These are phyloP conservation scores for Phoenoteleia sp. DNA, from an alignment of 2,888 invertebrate genomes.

Conservation along the genomic window DNA sequence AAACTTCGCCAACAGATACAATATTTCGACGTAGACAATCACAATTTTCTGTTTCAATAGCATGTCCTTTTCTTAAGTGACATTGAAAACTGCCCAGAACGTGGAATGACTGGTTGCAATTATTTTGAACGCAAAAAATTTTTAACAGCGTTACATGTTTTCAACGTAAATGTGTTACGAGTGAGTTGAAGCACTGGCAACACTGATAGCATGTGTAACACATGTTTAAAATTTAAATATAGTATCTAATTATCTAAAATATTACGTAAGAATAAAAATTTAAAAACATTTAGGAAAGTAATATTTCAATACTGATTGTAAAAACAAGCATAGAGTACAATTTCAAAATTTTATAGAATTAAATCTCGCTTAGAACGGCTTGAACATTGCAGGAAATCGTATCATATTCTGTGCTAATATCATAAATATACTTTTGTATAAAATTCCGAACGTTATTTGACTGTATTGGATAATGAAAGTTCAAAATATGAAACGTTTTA, in stretches of 20 bases:
- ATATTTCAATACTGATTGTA: no score
- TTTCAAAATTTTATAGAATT: no score
- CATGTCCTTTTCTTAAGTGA: conserved; percentile 5
- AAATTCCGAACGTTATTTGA: conserved; percentile 22
- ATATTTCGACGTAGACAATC: no score
- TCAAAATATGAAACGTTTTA: conserved; percentile 23
- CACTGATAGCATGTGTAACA: no score
- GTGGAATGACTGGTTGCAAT: conserved; percentile 12
- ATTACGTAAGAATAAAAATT: no score
- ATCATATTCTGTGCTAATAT: background rate
- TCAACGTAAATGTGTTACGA: no score
- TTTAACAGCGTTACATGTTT: background rate
- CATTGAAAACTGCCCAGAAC: background rate
- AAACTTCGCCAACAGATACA: no score
- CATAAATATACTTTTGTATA: conserved; percentile 11
- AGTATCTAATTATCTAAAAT: no score
- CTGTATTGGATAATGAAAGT: conserved; percentile 15
- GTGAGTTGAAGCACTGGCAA: no score
- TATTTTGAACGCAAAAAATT: conserved; percentile 9
- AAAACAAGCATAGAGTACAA: no score
- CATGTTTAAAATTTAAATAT: no score
- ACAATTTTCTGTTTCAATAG: background rate
- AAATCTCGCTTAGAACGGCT: conserved; percentile 6
- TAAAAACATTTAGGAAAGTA: no score
- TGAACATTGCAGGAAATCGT: conserved; percentile 21